Conservation (phyloP, 2,113 vertebrate genomes). For the Lycocorax pyrrhopterus region DNA sequence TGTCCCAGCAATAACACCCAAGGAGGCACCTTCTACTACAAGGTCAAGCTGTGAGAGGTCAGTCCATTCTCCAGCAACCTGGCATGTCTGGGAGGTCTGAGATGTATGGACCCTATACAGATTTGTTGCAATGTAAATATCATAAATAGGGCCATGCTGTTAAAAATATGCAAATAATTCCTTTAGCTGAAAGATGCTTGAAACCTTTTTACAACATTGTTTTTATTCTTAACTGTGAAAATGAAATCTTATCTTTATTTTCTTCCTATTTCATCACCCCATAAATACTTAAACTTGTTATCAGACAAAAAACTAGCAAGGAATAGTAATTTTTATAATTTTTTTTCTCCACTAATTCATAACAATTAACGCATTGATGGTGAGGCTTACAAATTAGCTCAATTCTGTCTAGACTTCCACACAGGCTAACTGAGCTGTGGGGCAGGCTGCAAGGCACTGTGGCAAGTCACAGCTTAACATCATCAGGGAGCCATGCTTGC, state of each 20-base stretch:
- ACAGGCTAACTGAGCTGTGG: neutral
- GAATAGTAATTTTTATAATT: neutral
- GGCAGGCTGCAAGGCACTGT: neutral
- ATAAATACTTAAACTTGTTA: neutral
- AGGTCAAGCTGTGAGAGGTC: neutral
- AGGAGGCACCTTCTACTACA: neutral
- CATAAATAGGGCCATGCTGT: neutral
- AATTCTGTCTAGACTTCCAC: neutral
- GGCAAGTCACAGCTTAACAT: neutral
- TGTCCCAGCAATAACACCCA: neutral
- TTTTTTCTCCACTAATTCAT: neutral
- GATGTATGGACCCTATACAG: neutral
- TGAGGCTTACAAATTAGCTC: neutral
- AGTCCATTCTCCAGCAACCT: neutral
- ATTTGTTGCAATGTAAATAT: neutral
- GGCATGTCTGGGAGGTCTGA: neutral
- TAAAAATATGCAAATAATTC: neutral
- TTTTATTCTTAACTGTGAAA: neutral
- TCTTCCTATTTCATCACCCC: neutral
- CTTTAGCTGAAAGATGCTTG: neutral
- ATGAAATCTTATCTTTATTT: neutral
- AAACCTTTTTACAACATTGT: neutral
- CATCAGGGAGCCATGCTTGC: neutral
- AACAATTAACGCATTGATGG: neutral
- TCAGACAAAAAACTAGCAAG: neutral